These are phyloP conservation scores for Ichneumoninae sp. DNA, from an alignment of 2,888 invertebrate species.

Conservation along the genomic window DNA sequence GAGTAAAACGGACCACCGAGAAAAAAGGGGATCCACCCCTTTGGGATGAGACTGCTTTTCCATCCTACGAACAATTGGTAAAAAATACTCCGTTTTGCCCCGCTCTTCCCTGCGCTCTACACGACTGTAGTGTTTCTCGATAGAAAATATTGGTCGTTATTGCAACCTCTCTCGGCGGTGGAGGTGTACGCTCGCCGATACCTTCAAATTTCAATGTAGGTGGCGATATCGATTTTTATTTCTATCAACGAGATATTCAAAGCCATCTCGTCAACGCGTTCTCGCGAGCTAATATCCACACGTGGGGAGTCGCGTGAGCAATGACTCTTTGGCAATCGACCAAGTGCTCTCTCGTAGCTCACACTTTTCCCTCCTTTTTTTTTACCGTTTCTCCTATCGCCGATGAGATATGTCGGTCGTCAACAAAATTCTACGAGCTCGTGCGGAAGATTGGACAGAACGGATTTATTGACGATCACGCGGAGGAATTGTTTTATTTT, in stretches of 20 bases:
- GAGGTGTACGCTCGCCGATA: background rate
- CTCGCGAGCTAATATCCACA: constrained; percentile 29
- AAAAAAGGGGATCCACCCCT: background rate
- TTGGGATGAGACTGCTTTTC: background rate
- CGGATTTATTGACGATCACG: background rate
- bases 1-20: background rate
- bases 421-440: background rate
- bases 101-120: too few species aligned
- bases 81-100: background rate
- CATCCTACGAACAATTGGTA: background rate
- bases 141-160: too few species aligned
- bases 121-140: too few species aligned
- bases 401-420: background rate
- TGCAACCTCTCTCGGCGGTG: too few species aligned
- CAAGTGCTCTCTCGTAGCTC: constrained; percentile 28
- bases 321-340: constrained; percentile 50
- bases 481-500: background rate
- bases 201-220: constrained; percentile 22
- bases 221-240: constrained; percentile 51
- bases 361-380: constrained; percentile 26
- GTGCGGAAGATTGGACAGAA: background rate
- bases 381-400: constrained; percentile 12
- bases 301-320: constrained; percentile 45
- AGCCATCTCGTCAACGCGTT: constrained; percentile 37
- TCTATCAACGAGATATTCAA: constrained; percentile 32